phyloP scores from a whole-genome alignment of 2,888 invertebrate genomes.

The Pharmacophagus antenor region DNA sequence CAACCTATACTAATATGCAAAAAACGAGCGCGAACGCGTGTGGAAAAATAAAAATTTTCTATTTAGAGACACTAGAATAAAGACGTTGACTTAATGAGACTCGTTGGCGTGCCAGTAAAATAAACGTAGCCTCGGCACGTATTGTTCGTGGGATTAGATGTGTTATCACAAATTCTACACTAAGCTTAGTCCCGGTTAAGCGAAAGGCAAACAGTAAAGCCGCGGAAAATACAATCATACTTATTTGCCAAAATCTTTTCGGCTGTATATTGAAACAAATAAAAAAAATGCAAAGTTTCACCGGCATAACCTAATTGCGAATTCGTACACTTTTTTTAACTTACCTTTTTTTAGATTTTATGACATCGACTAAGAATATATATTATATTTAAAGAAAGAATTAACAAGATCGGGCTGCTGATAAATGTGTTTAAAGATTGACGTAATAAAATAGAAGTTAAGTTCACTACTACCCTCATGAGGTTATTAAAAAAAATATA shows the following conservation, averaged over 20 bases:
- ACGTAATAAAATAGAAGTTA: too few relatives aligned
- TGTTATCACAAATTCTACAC: conserved; percentile 16
- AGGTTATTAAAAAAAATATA: too few relatives aligned
- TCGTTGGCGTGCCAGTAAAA: background rate
- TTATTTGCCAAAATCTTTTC: too few relatives aligned
- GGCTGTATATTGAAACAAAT: background rate
- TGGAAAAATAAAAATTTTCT: conserved; percentile 15
- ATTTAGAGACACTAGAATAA: conserved; percentile 11
- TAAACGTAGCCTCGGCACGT: conserved; percentile 1
- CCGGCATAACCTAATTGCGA: too few relatives aligned
- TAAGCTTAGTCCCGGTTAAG: conserved; percentile 1
- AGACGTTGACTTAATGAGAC: conserved; percentile 20
- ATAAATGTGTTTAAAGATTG: too few relatives aligned
- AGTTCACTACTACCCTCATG: too few relatives aligned
- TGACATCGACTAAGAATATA: too few relatives aligned
- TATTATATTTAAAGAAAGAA: too few relatives aligned
- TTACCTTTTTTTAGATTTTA: too few relatives aligned
- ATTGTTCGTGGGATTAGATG: conserved; percentile 11
- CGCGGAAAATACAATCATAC: background rate
- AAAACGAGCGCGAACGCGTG: conserved; percentile 21
- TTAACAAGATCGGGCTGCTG: too few relatives aligned
- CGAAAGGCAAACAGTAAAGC: background rate
- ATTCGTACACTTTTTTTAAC: too few relatives aligned
- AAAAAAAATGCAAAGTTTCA: background rate
- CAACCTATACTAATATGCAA: conserved; percentile 16